Evolutionary conservation across 1,140 invertebrate genomes (phyloP), one percentile per base, ranked within the genome.

Genomic region (Cepaea nemoralis): DNA sequence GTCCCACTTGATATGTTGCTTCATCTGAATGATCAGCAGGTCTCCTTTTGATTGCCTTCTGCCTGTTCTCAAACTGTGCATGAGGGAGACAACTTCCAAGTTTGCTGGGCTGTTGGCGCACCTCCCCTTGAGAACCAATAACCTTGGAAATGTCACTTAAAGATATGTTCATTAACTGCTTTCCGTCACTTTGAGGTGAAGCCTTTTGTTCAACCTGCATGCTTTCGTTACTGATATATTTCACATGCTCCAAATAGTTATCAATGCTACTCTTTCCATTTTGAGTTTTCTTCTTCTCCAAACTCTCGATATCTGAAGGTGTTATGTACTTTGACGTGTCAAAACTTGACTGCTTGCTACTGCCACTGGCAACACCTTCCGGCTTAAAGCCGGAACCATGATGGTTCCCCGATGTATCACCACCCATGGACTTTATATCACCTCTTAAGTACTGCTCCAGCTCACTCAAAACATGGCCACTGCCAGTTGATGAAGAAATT

Each of bases 251-350:
- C 35, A 70, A 37, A n/a, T 70, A 70, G 12, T n/a, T 37, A n/a
- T 70, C 69, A 2, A 70, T 22, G n/a, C 69, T 70, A 24, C 22
- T 70, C 27, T 70, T 70, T 1, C 69, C 69, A 40, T 24, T n/a
- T 22, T 70, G 69, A 16, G 40, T 10, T 22, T 70, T 70, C 24
- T 70, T 70, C 6, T 39, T 42, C 69, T 70, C 69, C 40, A 70
- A 31, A 37, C 69, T 70, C 24, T 70, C 40, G 27, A 70, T 70
- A 39, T 70, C 69, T 22, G 35, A 40, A 42, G 37, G 37, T 8
- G 69, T 70, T n/a, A 70, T 39, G 40, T 70, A 70, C n/a, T 70
- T 70, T 37, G 69, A 70, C 1, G 35, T n/a, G 40, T 70, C 69
- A 42, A 70, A 70, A 42, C 69, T 70, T 39, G 69, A 40, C 27